These are phyloP conservation scores for Hemitrygon akajei DNA, from an alignment of 2,797 vertebrate species.

Conservation along the genomic window DNA sequence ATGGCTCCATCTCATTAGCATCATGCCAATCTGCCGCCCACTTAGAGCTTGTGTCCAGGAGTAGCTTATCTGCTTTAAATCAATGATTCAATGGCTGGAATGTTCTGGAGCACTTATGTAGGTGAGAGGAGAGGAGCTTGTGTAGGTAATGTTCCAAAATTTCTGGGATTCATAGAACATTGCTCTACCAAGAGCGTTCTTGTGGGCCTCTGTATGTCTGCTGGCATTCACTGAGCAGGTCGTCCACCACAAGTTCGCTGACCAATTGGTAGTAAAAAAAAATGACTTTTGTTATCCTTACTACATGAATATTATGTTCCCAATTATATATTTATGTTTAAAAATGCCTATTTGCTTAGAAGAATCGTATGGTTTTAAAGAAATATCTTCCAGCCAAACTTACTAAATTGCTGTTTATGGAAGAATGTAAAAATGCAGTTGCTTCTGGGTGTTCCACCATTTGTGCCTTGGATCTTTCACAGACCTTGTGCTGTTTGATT, in stretches of 20 bases:
- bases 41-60: not conserved
- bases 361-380: not conserved
- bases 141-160: not conserved
- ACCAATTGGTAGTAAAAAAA: not conserved
- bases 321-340: not conserved
- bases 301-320: not conserved
- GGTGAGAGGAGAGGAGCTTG: not conserved
- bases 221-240: too few species aligned
- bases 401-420: not conserved
- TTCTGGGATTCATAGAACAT: not conserved
- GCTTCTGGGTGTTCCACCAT: slow-evolving; percentile 32
- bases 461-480: slow-evolving; percentile 35
- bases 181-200: not conserved
- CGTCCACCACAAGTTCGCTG: not conserved
- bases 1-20: not conserved
- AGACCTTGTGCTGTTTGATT: slow-evolving; percentile 35
- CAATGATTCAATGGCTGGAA: not conserved
- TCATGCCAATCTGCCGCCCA: not conserved
- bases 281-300: not conserved
- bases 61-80: not conserved
- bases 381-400: slow-evolving; percentile 12
- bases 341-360: slow-evolving; percentile 6
- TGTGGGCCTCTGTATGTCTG: not conserved
- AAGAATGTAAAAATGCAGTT: slow-evolving; percentile 6
- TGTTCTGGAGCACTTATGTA: not conserved